Percentiles rank a stretch among this genome's conserved stretches.
Conservation (phyloP, 2,797 vertebrate genomes). For the Podarcis siculus region DNA sequence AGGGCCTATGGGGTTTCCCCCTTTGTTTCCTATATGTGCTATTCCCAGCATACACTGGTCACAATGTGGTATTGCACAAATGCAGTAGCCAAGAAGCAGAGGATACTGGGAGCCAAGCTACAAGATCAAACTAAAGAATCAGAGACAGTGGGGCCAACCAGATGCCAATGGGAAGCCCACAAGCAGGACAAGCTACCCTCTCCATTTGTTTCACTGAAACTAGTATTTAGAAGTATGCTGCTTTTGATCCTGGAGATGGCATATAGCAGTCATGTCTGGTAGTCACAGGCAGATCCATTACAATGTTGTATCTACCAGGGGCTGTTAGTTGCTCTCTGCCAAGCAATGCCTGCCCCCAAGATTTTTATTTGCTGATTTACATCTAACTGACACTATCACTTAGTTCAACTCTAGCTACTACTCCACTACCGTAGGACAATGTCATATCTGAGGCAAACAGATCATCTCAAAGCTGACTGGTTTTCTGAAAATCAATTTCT, state of each 20-base stretch:
- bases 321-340: not conserved
- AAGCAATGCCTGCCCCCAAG: not conserved
- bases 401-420: not conserved
- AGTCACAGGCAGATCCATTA: not conserved
- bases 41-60: not conserved
- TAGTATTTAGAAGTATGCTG: not conserved
- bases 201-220: not conserved
- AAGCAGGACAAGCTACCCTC: not conserved
- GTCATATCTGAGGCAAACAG: not conserved
- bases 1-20: not conserved
- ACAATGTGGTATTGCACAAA: not conserved
- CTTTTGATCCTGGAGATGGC: not conserved
- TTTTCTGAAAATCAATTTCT: not conserved
- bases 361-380: not conserved
- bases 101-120: not conserved
- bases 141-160: too few relatives aligned
- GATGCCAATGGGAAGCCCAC: not conserved
- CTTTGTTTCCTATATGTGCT: not conserved
- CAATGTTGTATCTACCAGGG: not conserved
- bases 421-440: not conserved
- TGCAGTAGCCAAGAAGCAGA: not conserved
- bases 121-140: not conserved
- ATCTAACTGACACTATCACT: not conserved
- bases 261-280: not conserved
- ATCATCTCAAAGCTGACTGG: not conserved